Evolutionary conservation across 2,113 vertebrate species (phyloP).

Genomic region (Pygoscelis adeliae): DNA sequence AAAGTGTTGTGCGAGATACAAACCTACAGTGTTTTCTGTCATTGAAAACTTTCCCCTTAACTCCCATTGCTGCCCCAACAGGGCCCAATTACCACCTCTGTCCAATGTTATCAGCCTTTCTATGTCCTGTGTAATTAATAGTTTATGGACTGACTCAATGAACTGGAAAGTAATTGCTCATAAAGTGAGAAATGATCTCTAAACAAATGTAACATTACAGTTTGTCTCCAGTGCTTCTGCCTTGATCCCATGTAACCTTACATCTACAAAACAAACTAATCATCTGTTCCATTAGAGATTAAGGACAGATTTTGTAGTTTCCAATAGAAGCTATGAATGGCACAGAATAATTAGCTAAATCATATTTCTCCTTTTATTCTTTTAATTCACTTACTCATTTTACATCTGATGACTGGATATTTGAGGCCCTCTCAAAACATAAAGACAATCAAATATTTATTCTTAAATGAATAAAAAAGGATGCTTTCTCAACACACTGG

Average conservation of each 20-base stretch:
- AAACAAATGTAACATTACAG: neutral
- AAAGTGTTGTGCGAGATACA: neutral
- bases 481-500: neutral
- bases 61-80: neutral
- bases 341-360: neutral
- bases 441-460: neutral
- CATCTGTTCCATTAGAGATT: neutral
- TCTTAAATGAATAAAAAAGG: neutral
- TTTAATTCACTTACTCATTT: neutral
- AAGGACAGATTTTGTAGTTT: neutral
- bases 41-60: neutral
- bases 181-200: neutral
- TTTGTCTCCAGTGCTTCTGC: neutral
- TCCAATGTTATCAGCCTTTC: neutral
- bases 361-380: neutral
- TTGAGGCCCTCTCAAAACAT: neutral
- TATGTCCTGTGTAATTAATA: neutral
- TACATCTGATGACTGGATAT: neutral
- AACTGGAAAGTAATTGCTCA: neutral
- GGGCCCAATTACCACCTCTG: neutral
- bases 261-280: neutral
- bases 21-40: neutral
- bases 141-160: neutral
- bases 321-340: neutral
- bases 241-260: neutral